Evolutionary conservation across 2,113 vertebrate genomes (phyloP), one percentile per base, ranked within the genome.

Genomic region (Myotis brandtii): DNA sequence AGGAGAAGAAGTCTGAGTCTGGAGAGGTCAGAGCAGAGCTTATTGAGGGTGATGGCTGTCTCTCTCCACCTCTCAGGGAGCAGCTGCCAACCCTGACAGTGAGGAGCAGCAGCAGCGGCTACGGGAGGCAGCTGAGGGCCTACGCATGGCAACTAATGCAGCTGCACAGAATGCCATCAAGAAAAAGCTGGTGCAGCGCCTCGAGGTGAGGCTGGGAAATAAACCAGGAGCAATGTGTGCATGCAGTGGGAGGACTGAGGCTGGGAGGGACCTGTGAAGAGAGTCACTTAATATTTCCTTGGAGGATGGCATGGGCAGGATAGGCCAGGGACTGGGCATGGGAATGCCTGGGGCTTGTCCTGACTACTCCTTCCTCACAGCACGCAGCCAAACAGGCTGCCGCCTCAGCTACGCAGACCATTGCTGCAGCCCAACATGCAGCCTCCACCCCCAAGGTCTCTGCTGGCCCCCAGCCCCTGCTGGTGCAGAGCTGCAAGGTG

Each of bases 401-500:
- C 0, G 99, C 99, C 2, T 99, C 99, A 0, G 99, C 99, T 75
- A 99, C 99, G 0, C 99, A 99, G 98, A 99, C 99, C 40, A 99
- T 99, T 0, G 99, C 99, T 0, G 99, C 99, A 0, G 99, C 99
- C 0, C 99, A 99, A 69, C 99, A 99, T 0, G 99, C 99, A 0
- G 99, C 99, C 27, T 99, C 99, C 0, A 98, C 99, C 96, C 99
- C 99, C 98, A 99, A 99, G 98, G 99, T 99, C 97, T 99, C 99
- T 0, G 99, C 99, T 0, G 99, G 99, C 2, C 99, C 99, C 1
- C 99, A 99, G 96, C 99, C 99, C 85, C 99, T 99, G 93, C 99
- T 99, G 1, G 99, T 99, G 34, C 99, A 99, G 98, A 99, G 99
- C 98, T 99, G 99, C 98, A 99, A 99, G 99, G 99, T 99, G 94